Evolutionary conservation across 2,113 vertebrate species (phyloP).

Genomic region (Actinemys pallida): DNA sequence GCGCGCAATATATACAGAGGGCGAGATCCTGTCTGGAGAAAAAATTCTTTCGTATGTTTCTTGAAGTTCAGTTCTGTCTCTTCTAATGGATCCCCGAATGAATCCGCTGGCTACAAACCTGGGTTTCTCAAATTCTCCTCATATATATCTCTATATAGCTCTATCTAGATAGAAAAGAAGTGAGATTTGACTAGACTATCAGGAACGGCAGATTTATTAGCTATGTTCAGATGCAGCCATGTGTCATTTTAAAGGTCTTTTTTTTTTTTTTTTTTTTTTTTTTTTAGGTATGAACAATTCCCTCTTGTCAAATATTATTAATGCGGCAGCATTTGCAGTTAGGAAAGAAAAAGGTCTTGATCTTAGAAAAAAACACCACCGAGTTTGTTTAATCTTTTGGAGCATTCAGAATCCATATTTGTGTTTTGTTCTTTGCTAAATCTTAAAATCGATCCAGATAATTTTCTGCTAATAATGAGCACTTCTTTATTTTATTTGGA

Average conservation of each 20-base stretch:
- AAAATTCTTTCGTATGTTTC: neutral
- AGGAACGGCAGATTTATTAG: neutral
- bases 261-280: too few species aligned
- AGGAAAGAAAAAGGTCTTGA: neutral
- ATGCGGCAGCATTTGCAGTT: neutral
- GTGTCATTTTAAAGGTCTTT: neutral
- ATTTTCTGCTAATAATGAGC: neutral
- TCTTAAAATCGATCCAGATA: neutral
- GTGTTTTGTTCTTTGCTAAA: neutral
- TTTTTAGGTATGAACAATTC: neutral
- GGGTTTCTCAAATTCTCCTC: neutral
- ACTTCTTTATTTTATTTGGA: neutral
- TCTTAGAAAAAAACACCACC: neutral
- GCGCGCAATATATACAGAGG: neutral
- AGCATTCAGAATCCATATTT: slow-evolving; percentile 3
- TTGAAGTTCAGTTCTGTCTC: neutral
- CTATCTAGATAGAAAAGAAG: neutral
- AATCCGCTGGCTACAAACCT: neutral
- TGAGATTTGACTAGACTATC: neutral
- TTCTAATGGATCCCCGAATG: neutral
- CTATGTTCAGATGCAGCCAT: neutral
- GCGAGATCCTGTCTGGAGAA: neutral
- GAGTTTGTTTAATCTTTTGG: neutral
- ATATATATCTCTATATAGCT: neutral
- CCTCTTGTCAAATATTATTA: neutral